Percentiles rank a stretch among this genome's conserved stretches.
Conservation (phyloP, 2,113 vertebrate genomes). For the Psettodes erumei region DNA sequence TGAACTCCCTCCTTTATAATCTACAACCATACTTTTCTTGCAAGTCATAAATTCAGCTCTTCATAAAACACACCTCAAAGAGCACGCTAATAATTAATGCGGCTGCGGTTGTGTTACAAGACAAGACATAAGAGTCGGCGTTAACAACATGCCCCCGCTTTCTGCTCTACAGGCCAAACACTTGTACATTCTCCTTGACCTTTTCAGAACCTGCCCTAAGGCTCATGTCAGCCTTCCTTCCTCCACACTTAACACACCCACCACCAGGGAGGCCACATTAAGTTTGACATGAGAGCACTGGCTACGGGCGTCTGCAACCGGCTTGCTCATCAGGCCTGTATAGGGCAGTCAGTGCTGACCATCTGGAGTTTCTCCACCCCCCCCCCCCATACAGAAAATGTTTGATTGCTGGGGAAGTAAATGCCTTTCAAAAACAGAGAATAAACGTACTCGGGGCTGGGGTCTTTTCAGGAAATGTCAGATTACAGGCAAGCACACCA, state of each 20-base stretch:
- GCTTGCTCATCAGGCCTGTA: constrained; percentile 28
- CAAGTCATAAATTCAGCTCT: background rate
- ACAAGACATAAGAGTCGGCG: background rate
- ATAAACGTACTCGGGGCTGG: background rate
- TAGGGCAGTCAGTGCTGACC: constrained; percentile 6
- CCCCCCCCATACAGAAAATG: background rate
- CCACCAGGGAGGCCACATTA: constrained; percentile 51
- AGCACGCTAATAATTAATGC: background rate
- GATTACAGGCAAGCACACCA: constrained; percentile 30
- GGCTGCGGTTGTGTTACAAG: background rate
- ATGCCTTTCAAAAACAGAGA: constrained; percentile 4
- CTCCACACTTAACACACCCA: constrained; percentile 20
- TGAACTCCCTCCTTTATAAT: background rate
- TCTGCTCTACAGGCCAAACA: constrained; percentile 43
- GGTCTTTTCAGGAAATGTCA: constrained; percentile 8
- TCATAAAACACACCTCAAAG: background rate
- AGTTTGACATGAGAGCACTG: constrained; percentile 47
- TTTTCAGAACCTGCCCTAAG: constrained; percentile 57
- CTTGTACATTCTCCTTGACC: constrained; percentile 47
- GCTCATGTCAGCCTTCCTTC: constrained; percentile 26
- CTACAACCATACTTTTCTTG: background rate
- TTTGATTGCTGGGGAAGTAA: background rate
- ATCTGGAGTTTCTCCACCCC: constrained; percentile 14
- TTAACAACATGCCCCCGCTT: constrained; percentile 12
- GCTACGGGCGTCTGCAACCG: constrained; percentile 48